These are phyloP conservation scores for Pyrrhura leucotis DNA, from an alignment of 2,797 vertebrate genomes.

Conservation along the genomic window DNA sequence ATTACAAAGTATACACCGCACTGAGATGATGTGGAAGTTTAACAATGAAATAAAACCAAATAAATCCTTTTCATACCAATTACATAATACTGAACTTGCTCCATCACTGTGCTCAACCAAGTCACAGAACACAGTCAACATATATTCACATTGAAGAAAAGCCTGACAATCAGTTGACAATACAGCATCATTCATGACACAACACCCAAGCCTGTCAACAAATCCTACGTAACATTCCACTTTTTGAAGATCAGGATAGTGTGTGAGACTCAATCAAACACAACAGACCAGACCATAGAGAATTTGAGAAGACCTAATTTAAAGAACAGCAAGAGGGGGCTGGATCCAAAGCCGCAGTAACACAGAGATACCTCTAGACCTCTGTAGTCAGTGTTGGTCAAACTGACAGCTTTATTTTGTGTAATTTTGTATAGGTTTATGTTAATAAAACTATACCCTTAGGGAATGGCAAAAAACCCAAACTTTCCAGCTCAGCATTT, in stretches of 20 bases:
- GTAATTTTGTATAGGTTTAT: not conserved
- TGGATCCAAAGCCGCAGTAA: not conserved
- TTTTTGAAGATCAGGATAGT: not conserved
- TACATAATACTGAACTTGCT: not conserved
- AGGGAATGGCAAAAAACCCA: not conserved
- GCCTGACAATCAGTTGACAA: not conserved
- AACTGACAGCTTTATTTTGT: not conserved
- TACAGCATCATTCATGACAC: not conserved
- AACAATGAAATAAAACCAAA: constrained; percentile 8
- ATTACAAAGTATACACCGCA: constrained; percentile 37
- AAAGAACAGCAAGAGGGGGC: not conserved
- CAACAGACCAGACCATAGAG: not conserved
- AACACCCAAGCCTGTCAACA: not conserved
- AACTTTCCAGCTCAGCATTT: not conserved
- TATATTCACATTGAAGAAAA: not conserved
- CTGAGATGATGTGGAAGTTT: constrained; percentile 27
- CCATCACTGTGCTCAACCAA: not conserved
- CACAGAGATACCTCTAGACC: not conserved
- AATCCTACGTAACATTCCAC: not conserved
- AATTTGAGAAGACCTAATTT: not conserved
- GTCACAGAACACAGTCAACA: not conserved
- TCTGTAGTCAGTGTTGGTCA: fast-evolving
- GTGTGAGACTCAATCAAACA: not conserved
- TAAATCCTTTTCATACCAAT: not conserved
- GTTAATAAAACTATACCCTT: not conserved